Evolutionary conservation across 2,113 vertebrate genomes (phyloP).

Genomic region (Indicator maculatus): DNA sequence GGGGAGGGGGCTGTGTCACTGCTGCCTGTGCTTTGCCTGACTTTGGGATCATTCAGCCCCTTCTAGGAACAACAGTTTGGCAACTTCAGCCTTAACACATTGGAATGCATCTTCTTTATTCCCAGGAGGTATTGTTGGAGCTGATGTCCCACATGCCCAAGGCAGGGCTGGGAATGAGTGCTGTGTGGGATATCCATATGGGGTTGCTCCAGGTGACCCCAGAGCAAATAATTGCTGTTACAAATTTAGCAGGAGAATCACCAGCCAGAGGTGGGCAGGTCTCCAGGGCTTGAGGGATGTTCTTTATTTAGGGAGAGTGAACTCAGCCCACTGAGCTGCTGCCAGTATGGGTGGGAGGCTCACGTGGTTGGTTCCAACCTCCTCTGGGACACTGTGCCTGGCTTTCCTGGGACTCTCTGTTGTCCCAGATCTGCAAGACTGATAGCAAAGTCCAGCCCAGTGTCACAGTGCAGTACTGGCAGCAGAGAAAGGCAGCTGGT

Average conservation of each 20-base stretch:
- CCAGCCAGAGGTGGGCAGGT: background rate
- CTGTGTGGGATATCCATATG: rapidly evolving
- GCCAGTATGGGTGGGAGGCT: background rate
- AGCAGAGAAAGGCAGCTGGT: background rate
- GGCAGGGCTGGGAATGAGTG: background rate
- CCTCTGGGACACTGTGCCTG: background rate
- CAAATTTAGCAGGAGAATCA: background rate
- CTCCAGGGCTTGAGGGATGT: background rate
- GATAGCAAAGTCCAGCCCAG: background rate
- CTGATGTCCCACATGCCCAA: rapidly evolving
- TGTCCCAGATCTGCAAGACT: background rate
- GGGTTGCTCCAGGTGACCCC: background rate
- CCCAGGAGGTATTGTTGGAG: background rate
- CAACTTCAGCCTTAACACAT: background rate
- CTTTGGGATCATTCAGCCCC: background rate
- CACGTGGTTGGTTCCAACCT: rapidly evolving
- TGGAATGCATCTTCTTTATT: background rate
- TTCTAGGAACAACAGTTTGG: background rate
- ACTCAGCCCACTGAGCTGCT: background rate
- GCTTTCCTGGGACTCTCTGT: background rate
- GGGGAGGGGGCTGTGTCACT: background rate
- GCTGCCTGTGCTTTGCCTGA: conserved; percentile 21
- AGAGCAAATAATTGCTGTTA: background rate
- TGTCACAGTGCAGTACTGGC: rapidly evolving
- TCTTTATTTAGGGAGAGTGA: background rate